Percentiles rank a stretch among this genome's conserved stretches.
These are phyloP conservation scores for Colius striatus DNA, from an alignment of 2,113 vertebrate genomes.

Conservation along the genomic window DNA sequence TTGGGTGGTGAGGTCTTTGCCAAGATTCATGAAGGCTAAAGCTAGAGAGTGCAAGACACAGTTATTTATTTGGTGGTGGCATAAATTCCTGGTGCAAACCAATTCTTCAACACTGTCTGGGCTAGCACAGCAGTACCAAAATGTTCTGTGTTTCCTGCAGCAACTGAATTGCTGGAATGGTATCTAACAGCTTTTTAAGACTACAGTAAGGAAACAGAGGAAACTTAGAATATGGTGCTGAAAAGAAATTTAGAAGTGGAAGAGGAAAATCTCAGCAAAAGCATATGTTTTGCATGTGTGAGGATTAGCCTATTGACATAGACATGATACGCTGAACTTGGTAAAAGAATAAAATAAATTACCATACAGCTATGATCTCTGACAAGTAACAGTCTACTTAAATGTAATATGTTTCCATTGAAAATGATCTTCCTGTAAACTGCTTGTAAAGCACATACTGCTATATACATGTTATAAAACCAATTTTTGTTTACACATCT, in stretches of 20 bases:
- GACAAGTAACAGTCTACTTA: neutral
- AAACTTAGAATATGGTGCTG: neutral
- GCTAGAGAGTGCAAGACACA: neutral
- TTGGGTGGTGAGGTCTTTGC: neutral
- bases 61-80: neutral
- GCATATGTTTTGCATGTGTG: neutral
- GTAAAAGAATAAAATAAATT: neutral
- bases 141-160: neutral
- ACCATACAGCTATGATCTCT: neutral
- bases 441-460: neutral
- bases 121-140: neutral
- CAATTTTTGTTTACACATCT: neutral
- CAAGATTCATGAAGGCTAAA: neutral
- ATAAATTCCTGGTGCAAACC: neutral
- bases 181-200: neutral
- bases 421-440: neutral
- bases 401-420: neutral
- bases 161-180: neutral
- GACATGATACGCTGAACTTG: neutral
- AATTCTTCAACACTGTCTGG: neutral
- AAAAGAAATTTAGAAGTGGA: neutral
- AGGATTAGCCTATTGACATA: neutral
- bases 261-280: neutral
- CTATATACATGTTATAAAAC: neutral
- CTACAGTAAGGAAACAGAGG: neutral